Conservation (phyloP, 2,888 invertebrate species). For the Adela reaumurella region DNA sequence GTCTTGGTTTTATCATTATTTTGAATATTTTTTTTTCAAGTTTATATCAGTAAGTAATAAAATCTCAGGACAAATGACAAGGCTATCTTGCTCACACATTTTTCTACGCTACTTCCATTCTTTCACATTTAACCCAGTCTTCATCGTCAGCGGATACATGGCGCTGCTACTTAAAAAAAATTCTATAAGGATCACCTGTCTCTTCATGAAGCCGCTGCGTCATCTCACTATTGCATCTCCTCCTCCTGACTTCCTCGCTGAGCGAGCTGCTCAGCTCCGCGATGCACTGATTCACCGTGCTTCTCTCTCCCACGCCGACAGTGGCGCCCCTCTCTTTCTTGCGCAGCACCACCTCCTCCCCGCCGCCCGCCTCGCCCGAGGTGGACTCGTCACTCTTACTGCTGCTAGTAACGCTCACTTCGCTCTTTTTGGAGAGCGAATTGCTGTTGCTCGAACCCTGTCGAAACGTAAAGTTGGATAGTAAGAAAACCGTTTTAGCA, state of each 20-base stretch:
- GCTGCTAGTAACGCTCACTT: slow-evolving; percentile 26
- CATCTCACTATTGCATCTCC: slow-evolving; percentile 49
- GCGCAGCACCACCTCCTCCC: slow-evolving; percentile 40
- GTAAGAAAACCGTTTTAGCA: too few relatives aligned
- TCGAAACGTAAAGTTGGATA: too few relatives aligned
- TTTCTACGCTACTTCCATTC: too few relatives aligned
- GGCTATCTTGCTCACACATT: too few relatives aligned
- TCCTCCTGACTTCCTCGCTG: slow-evolving; percentile 37
- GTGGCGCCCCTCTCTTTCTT: slow-evolving; percentile 25
- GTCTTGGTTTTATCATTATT: too few relatives aligned
- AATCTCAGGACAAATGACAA: too few relatives aligned
- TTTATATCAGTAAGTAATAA: too few relatives aligned
- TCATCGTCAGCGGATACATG: too few relatives aligned
- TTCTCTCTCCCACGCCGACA: slow-evolving; percentile 34
- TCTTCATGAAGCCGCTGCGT: slow-evolving; percentile 23
- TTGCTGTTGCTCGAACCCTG: slow-evolving; percentile 37
- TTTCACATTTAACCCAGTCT: too few relatives aligned
- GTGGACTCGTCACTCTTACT: slow-evolving; percentile 35
- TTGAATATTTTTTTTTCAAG: too few relatives aligned
- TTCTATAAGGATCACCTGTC: slow-evolving; percentile 11
- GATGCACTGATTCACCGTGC: slow-evolving; percentile 64
- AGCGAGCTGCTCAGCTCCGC: slow-evolving; percentile 64
- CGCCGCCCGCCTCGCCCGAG: slow-evolving; percentile 23
- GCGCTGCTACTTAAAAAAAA: too few relatives aligned
- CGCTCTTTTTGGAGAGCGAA: slow-evolving; percentile 39